Base-by-base conservation (phyloP, 2,797 vertebrate species). In the Poecilia picta region DNA sequence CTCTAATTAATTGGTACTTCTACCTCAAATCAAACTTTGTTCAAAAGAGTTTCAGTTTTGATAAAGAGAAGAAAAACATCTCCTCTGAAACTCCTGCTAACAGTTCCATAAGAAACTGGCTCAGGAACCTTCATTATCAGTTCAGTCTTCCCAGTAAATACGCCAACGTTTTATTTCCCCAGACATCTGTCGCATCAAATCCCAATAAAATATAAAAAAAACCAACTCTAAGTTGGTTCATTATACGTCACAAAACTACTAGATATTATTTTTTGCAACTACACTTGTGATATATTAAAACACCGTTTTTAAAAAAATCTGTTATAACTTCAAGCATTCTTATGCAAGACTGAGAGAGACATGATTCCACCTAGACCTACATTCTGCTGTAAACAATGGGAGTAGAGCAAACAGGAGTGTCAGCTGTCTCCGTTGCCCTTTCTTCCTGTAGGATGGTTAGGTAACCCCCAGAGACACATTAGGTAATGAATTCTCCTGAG, bases 391-490 rank as follows among this genome's bases (percentile, higher is more conserved):
- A 68, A 79, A 49, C 13, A 75, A 20, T 13, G 33, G 47, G 13
- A 73, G 55, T 64, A 39, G 41, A 72, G 43, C 15, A 62, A 66
- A 59, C 31, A 49, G 33, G 11, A 64, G 23, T 28, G 41, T 43
- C 47, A 77, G 5, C 7, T n/a, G 23, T 55, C 36, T 28, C 64
- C 0, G n/a, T 43, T 43, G 47, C 16, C 45, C 11, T 53, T 8
- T 46, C 75, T 31, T 33, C 41, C 28, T 66, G 10, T 47, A 28
- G 36, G 64, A 64, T 28, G 70, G 72, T 68, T 55, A 20, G 15
- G 46, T 46, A 73, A 75, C 71, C 86, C 77, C 86, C 46, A n/a
- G 76, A 79, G 85, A 72, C 70, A 83, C 81, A 88, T 90, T 87
- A 90, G 47, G 2, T 43, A 79, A 31, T 13, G 3, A 82, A 83